Evolutionary conservation across 2,888 invertebrate genomes (phyloP).

Genomic region (Notocelia uddmanniana): DNA sequence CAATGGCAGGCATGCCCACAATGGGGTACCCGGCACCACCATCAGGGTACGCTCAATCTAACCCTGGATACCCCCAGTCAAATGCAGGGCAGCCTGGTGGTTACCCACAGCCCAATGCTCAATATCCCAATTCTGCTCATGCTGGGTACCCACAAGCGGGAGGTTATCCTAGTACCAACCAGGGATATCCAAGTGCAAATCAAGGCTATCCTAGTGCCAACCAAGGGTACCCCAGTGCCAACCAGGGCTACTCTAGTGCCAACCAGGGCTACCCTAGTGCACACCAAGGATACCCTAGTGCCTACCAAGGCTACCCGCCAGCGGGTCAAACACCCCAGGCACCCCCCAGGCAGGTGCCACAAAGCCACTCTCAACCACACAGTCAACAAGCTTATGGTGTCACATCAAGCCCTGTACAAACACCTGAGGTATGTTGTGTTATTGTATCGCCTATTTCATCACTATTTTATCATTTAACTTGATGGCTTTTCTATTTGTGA

Average conservation of each 20-base stretch:
- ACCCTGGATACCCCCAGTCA: constrained; percentile 57
- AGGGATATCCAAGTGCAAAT: constrained; percentile 41
- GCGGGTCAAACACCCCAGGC: background rate
- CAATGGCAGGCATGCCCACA: constrained; percentile 77
- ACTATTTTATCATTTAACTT: constrained; percentile 12
- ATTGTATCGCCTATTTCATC: constrained; percentile 27
- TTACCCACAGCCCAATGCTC: constrained; percentile 52
- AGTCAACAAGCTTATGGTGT: constrained; percentile 64
- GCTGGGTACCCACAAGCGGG: constrained; percentile 53
- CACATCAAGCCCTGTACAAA: constrained; percentile 61
- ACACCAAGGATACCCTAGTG: constrained; percentile 49
- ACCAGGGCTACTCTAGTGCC: constrained; percentile 53
- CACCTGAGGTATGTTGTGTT: constrained; percentile 67
- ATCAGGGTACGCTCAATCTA: constrained; percentile 67
- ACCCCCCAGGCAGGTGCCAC: constrained; percentile 25
- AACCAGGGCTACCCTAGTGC: constrained; percentile 34
- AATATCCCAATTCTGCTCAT: constrained; percentile 49
- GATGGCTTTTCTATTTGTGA: constrained; percentile 39
- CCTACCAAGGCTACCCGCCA: constrained; percentile 53
- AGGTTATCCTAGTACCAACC: constrained; percentile 46
- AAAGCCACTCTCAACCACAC: constrained; percentile 58
- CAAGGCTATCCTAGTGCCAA: constrained; percentile 49
- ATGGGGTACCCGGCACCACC: constrained; percentile 74
- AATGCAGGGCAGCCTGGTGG: constrained; percentile 51
- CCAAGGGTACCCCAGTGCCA: constrained; percentile 55